phyloP scores from a whole-genome alignment of 2,888 invertebrate species.

The Portevinia maculata region DNA sequence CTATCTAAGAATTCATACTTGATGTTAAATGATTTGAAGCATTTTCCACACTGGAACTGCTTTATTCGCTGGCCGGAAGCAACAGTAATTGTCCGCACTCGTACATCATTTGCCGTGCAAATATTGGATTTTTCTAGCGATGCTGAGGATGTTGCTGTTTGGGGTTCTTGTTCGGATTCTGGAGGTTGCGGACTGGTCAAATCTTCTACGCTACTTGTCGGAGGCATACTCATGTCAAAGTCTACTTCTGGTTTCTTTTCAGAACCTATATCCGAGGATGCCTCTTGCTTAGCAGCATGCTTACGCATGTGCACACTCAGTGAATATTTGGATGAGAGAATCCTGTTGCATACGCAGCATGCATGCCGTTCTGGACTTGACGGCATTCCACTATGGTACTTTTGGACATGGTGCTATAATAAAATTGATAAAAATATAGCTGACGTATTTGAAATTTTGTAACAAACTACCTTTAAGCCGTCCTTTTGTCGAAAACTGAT shows the following conservation, averaged over 20 bases:
- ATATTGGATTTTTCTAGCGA: neutral
- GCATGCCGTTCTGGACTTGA: constrained; percentile 67
- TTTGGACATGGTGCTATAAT: constrained; percentile 76
- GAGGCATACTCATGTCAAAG: constrained; percentile 14
- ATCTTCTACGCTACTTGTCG: constrained; percentile 9
- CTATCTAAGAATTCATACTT: constrained; percentile 75
- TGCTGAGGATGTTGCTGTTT: neutral
- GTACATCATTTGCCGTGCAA: neutral
- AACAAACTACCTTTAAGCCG: constrained; percentile 77
- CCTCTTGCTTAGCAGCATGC: constrained; percentile 73
- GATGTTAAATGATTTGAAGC: constrained; percentile 79
- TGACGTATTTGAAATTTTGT: neutral
- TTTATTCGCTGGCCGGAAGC: constrained; percentile 76
- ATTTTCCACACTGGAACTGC: constrained; percentile 78
- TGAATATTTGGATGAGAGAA: constrained; percentile 76
- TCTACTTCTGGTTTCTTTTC: constrained; percentile 31
- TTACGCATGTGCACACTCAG: constrained; percentile 78
- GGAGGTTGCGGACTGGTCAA: too few relatives aligned
- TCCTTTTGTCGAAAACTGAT: constrained; percentile 79
- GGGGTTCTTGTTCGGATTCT: neutral
- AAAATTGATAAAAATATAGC: neutral
- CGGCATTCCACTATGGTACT: constrained; percentile 76
- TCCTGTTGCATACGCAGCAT: constrained; percentile 77
- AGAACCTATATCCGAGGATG: neutral
- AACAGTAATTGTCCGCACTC: constrained; percentile 37